Evolutionary conservation across 2,113 vertebrate genomes (phyloP), one percentile per base, ranked within the genome.

Genomic region (Pomatorhinus ruficollis): DNA sequence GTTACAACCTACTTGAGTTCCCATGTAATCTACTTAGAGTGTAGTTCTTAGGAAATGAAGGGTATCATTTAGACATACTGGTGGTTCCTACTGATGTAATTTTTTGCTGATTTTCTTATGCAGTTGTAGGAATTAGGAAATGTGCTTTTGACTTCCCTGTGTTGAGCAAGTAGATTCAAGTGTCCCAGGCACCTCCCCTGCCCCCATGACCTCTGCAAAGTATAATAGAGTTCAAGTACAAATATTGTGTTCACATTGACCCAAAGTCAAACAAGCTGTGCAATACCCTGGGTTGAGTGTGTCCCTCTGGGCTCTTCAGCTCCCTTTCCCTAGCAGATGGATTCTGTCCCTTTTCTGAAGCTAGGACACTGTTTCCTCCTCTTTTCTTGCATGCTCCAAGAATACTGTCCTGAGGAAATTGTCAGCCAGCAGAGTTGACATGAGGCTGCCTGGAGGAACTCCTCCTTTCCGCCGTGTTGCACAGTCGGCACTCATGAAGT

Each of bases 51-150:
- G 59, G 71, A 82, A 87, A 50, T 77, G 25, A 65, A 69, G 28
- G 15, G 2, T 87, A 12, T 79, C 1, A 12, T 76, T 69, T 76
- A 65, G 25, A 25, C 33, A 22, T 72, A 19, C 19, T 79, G 19
- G 6, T 89, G 57, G n/a, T 85, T 76, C 39, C 47, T 72, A 44
- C 42, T 83, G 31, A 65, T 72, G 63, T 72, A 2, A 39, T 59
- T 87, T 93, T 80, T 47, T 80, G 78, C 39, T 72, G 37, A 63
- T 56, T 82, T 74, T 64, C 17, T 11, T 69, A 50, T 5, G 50
- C 11, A 24, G 37, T 83, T 84, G 54, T 83, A 65, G 66, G 61
- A 87, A 37, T 64, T 89, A 40, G 49, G 54, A 87, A 85, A 72
- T 92, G 27, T 18, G 40, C 47, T 89, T 91, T 81, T 70, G 69